phyloP scores from a whole-genome alignment of 2,113 vertebrate genomes.

The Cardinalis cardinalis region DNA sequence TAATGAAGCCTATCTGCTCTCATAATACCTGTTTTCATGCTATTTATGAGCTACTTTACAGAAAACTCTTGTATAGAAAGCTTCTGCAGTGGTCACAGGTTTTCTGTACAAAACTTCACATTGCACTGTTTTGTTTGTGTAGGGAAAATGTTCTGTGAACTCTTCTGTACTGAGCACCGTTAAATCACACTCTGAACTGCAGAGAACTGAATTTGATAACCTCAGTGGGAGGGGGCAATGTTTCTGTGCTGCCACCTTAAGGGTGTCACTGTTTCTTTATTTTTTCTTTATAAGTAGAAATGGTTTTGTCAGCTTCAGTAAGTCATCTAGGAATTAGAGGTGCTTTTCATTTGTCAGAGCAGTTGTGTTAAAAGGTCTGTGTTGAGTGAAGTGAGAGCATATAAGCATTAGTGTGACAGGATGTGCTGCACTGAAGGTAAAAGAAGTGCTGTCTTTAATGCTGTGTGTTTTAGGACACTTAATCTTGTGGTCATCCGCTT shows the following conservation, averaged over 20 bases:
- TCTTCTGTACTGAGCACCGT: neutral
- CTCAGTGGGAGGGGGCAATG: accelerated
- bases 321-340: neutral
- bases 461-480: neutral
- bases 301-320: neutral
- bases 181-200: neutral
- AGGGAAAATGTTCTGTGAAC: neutral
- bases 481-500: neutral
- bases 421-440: neutral
- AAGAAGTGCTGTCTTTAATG: neutral
- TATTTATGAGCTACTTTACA: neutral
- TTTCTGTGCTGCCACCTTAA: neutral
- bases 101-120: neutral
- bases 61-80: neutral
- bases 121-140: neutral
- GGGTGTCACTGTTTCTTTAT: neutral
- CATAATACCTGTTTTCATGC: neutral
- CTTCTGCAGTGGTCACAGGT: neutral
- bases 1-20: neutral
- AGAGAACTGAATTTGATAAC: neutral
- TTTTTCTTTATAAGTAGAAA: neutral
- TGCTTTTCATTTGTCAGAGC: neutral
- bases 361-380: neutral
- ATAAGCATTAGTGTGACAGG: neutral
- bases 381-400: neutral